phyloP scores from a whole-genome alignment of 2,113 vertebrate species.

The Regulus satrapa region DNA sequence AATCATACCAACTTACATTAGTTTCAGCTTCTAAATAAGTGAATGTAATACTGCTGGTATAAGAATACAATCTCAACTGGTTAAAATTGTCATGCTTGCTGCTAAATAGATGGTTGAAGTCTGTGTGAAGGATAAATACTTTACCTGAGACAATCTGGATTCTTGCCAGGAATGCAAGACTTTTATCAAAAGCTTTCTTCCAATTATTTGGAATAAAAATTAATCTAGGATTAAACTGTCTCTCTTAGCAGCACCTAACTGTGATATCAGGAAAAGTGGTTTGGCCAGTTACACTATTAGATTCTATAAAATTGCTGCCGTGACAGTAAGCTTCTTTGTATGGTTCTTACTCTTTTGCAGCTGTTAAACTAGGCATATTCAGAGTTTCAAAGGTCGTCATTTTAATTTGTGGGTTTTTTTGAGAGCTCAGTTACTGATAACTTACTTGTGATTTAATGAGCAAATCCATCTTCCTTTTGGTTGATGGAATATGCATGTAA shows the following conservation, averaged over 20 bases:
- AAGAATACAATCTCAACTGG: neutral
- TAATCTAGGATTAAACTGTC: conserved; percentile 32
- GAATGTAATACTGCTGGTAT: neutral
- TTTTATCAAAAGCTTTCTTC: conserved; percentile 33
- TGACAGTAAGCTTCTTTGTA: conserved; percentile 22
- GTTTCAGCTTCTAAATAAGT: neutral
- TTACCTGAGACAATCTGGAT: neutral
- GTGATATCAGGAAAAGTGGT: neutral
- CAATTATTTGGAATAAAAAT: conserved; percentile 44
- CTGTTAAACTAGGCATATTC: conserved; percentile 5
- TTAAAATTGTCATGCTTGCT: neutral
- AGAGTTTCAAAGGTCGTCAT: neutral
- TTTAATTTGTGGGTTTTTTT: conserved; percentile 14
- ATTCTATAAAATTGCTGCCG: neutral
- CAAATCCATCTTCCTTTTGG: neutral
- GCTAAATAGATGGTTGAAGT: neutral
- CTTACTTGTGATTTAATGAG: neutral
- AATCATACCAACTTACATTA: neutral
- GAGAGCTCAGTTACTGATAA: conserved; percentile 16
- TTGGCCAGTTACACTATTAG: neutral
- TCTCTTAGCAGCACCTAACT: neutral
- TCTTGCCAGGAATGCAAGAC: neutral
- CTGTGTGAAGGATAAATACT: neutral
- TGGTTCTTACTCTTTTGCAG: neutral
- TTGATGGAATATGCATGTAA: neutral